Evolutionary conservation across 2,113 vertebrate species (phyloP).

Genomic region (Tretioscincus oriximinensis): DNA sequence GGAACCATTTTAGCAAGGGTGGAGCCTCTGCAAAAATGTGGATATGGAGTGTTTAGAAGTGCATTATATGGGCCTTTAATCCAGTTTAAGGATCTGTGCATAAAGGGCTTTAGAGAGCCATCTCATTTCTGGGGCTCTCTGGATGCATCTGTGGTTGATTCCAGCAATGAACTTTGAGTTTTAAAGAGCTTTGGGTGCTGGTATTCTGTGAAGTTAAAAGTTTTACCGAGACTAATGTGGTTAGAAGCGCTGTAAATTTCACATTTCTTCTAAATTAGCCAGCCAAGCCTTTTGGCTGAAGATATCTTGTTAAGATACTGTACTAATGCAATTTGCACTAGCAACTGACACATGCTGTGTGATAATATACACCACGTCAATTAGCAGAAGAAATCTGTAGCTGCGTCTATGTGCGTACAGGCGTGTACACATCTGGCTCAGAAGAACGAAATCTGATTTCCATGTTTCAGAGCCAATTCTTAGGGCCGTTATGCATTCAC

Average conservation of each 20-base stretch:
- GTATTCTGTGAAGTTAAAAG: not conserved
- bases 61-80: too few relatives aligned
- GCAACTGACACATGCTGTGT: not conserved
- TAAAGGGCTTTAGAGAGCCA: too few relatives aligned
- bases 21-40: too few relatives aligned
- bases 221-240: not conserved
- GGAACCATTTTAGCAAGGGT: too few relatives aligned
- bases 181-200: not conserved
- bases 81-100: too few relatives aligned
- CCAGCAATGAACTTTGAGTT: not conserved
- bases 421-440: not conserved
- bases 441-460: not conserved
- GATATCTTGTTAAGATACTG: not conserved
- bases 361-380: not conserved
- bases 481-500: too few relatives aligned
- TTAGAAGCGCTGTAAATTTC: not conserved
- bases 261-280: not conserved
- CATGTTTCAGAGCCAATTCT: not conserved
- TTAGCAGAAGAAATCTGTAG: not conserved
- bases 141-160: too few relatives aligned
- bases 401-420: not conserved
- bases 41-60: too few relatives aligned
- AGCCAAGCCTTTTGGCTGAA: not conserved
- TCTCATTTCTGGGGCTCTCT: too few relatives aligned
- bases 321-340: not conserved